These are phyloP conservation scores for Stegodyphus mimosarum DNA, from an alignment of 1,140 invertebrate species.

Conservation along the genomic window DNA sequence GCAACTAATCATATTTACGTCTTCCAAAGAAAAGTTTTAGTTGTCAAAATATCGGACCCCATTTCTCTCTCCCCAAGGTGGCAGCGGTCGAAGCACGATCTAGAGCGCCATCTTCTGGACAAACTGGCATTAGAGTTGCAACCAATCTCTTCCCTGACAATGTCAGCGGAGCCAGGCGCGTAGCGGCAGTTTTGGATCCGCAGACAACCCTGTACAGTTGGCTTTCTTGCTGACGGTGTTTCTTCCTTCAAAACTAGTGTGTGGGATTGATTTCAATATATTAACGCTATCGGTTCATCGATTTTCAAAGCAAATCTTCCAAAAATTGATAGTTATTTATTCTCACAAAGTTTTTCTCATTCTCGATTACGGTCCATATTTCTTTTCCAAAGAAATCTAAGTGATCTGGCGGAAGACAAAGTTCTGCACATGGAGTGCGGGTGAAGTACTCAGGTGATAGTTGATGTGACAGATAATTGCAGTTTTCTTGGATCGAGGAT, in stretches of 20 bases:
- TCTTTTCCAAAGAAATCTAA: neutral
- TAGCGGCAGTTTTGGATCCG: slow-evolving; percentile 52
- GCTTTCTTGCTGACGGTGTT: slow-evolving; percentile 9
- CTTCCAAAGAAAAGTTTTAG: slow-evolving; percentile 38
- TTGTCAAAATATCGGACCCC: slow-evolving; percentile 34
- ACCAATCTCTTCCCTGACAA: slow-evolving; percentile 32
- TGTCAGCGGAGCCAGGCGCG: slow-evolving; percentile 37
- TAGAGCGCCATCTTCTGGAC: slow-evolving; percentile 38
- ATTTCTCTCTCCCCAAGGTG: slow-evolving; percentile 23
- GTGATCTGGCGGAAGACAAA: neutral
- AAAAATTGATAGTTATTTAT: neutral
- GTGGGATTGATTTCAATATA: neutral
- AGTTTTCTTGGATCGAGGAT: slow-evolving; percentile 10
- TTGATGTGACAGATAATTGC: slow-evolving; percentile 7
- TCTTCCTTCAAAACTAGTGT: neutral
- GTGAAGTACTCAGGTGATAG: neutral
- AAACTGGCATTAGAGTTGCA: slow-evolving; percentile 14
- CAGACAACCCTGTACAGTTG: slow-evolving; percentile 15
- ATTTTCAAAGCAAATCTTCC: neutral
- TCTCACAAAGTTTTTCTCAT: neutral
- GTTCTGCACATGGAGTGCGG: neutral
- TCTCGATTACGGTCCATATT: neutral
- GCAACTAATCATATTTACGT: slow-evolving; percentile 46
- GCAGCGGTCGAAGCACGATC: slow-evolving; percentile 37
- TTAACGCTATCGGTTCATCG: neutral